Evolutionary conservation across 92 coral and sea anemone genomes (phyloP).

Genomic region (Zoanthus sansibaricus): DNA sequence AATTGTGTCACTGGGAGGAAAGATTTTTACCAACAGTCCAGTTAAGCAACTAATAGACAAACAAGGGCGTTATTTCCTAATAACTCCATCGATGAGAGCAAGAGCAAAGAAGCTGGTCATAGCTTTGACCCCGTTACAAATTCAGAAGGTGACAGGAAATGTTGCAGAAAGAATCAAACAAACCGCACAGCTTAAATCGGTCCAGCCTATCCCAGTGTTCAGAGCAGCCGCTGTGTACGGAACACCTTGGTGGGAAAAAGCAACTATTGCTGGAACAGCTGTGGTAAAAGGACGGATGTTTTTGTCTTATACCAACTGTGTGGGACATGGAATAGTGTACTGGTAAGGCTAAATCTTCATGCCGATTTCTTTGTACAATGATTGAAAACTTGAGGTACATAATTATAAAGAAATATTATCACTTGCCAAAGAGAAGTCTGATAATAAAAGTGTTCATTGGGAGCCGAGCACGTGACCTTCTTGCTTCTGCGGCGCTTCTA

Average conservation of each 20-base stretch:
- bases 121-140: neutral
- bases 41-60: neutral
- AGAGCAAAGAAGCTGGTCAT: neutral
- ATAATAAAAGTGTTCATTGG: too few species aligned
- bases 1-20: too few species aligned
- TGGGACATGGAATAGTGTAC: too few species aligned
- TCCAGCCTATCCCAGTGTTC: conserved; percentile 3
- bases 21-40: neutral
- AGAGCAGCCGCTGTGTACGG: neutral
- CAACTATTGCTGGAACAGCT: neutral
- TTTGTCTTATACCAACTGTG: too few species aligned
- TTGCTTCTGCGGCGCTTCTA: too few species aligned
- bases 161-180: neutral
- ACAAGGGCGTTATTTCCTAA: neutral
- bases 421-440: too few species aligned
- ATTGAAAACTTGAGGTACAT: too few species aligned
- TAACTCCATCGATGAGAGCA: neutral
- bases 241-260: neutral
- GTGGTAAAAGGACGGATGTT: too few species aligned
- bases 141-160: neutral
- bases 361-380: too few species aligned
- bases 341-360: too few species aligned
- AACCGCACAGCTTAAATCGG: neutral
- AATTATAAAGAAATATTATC: too few species aligned
- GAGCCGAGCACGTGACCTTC: too few species aligned